Conservation (phyloP, 1,140 invertebrate genomes). For the Hycleus phaleratus region DNA sequence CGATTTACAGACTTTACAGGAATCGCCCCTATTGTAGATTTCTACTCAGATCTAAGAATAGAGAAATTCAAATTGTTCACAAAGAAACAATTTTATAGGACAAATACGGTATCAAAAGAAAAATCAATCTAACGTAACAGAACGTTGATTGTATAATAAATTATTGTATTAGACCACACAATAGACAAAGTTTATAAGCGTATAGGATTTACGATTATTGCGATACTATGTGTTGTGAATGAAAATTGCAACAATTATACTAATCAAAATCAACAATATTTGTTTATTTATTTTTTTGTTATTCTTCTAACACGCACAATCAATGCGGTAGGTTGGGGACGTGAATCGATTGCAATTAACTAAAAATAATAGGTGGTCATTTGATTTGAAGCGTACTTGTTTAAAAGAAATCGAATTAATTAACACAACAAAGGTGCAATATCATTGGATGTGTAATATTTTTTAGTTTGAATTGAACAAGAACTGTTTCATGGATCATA, state of each 20-base stretch:
- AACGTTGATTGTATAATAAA: slow-evolving; percentile 25
- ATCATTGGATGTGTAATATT: not conserved
- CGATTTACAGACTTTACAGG: too few species aligned
- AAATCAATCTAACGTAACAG: slow-evolving; percentile 4
- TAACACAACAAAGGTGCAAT: not conserved
- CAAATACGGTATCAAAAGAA: slow-evolving; percentile 12
- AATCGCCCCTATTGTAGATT: too few species aligned
- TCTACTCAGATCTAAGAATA: too few species aligned
- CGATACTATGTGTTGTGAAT: slow-evolving; percentile 16
- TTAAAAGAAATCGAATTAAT: too few species aligned
- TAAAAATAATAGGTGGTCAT: not conserved
- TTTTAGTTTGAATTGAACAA: slow-evolving; percentile 7
- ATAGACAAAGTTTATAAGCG: slow-evolving; percentile 22
- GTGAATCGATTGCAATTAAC: slow-evolving; percentile 12
- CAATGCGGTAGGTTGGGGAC: slow-evolving; percentile 20
- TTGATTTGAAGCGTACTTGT: too few species aligned
- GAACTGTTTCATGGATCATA: slow-evolving; percentile 20
- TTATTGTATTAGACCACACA: slow-evolving; percentile 29
- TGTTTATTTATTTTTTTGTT: slow-evolving; percentile 1
- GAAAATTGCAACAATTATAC: slow-evolving; percentile 27
- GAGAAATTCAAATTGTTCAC: too few species aligned
- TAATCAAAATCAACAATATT: slow-evolving; percentile 12
- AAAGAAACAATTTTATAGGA: not conserved
- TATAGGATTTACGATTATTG: slow-evolving; percentile 26
- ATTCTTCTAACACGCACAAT: too few species aligned